Base-by-base conservation (phyloP, 2,888 invertebrate species). In the Rhodophaea formosa region DNA sequence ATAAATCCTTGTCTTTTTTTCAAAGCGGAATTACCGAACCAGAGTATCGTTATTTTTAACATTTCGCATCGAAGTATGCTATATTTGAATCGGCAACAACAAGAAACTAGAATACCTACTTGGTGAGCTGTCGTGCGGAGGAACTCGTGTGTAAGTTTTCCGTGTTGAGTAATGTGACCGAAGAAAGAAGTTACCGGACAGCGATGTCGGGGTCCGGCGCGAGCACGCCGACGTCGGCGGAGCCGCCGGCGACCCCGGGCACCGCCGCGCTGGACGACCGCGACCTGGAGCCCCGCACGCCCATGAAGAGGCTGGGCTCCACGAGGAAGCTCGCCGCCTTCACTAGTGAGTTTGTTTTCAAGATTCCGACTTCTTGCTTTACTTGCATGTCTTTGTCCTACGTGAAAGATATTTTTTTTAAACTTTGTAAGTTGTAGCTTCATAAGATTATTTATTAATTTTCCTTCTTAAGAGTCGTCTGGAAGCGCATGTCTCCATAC, bases 201-300 rank as follows among this genome's bases (percentile, higher is more conserved):
- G 15, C 16, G n/a, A 29, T 49, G 44, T 53, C 58, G 15, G 47
- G 23, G 16, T 51, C 45, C 23, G 47, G 45, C 35, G n/a, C 17
- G 47, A 23, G 57, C 65, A 73, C 77, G 74, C 79, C 95, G 66
- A 80, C 72, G 60, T 75, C 79, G 46, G 72, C 98, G 17, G 93
- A 95, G 67, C 97, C 98, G 84, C 98, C 98, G 8, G 97, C 97
- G 97, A 93, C 55, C 95, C 98, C 85, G 95, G 98, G 86, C 95
- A n/a, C 16, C 17, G 97, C 61, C 59, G 84, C 82, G 77, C 94
- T 95, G 93, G 95, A 95, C 86, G 95, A 95, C 79, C 94, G 94
- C 76, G 95, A 95, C 73, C 90, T 93, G 80, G 95, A 95, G 86
- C 92, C 95, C 66, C 95, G 95, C 77, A 96, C 96, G 68, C 96